These are phyloP conservation scores for Ficedula albicollis DNA, from an alignment of 2,797 vertebrate genomes.

Conservation along the genomic window DNA sequence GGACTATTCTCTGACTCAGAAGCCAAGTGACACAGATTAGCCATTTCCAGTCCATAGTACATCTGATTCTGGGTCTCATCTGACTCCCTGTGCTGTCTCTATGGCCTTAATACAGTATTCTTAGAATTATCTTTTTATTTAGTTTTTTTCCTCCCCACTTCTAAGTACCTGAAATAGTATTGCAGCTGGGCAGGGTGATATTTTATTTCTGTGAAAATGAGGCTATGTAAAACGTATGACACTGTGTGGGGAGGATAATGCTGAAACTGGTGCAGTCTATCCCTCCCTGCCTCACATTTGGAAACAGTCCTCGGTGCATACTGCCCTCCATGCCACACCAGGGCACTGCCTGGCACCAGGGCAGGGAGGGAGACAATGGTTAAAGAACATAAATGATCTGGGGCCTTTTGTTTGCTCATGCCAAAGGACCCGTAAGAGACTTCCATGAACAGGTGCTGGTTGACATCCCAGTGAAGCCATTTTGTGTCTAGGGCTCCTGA, in stretches of 20 bases:
- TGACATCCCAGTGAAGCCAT: background rate
- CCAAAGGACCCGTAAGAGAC: background rate
- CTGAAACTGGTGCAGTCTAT: background rate
- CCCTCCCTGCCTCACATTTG: rapidly evolving
- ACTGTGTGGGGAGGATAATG: background rate
- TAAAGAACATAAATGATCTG: background rate
- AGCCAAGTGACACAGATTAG: background rate
- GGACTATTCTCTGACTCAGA: background rate
- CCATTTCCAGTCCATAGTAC: background rate
- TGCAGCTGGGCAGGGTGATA: background rate
- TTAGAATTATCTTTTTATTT: background rate
- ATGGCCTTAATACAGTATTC: background rate
- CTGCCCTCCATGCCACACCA: background rate
- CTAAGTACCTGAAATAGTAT: background rate
- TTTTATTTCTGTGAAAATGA: background rate
- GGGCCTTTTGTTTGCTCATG: background rate
- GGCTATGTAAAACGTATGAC: background rate
- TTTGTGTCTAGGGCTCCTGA: background rate
- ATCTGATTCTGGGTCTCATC: background rate
- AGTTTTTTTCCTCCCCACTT: rapidly evolving
- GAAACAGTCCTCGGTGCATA: background rate
- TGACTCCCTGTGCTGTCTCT: background rate
- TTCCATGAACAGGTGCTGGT: background rate
- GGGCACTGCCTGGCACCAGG: background rate
- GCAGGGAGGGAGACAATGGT: background rate